phyloP scores from a whole-genome alignment of 2,113 vertebrate genomes.

The Burhinus oedicnemus region DNA sequence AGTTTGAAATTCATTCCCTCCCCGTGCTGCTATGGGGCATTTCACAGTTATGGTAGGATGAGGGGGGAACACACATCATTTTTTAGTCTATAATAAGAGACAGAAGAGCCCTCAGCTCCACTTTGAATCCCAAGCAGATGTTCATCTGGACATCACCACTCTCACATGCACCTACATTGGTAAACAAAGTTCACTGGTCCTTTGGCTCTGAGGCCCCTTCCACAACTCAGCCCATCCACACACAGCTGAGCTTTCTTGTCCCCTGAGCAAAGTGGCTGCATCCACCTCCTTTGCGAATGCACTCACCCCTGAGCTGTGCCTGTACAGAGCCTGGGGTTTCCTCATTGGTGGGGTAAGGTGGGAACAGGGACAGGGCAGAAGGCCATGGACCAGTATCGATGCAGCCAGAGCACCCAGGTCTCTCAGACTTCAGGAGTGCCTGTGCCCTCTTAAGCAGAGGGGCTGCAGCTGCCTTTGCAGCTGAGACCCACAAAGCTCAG shows the following conservation, averaged over 20 bases:
- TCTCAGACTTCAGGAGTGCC: neutral
- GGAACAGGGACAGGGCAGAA: neutral
- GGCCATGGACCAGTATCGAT: fast-evolving
- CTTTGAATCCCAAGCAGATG: neutral
- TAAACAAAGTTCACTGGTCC: neutral
- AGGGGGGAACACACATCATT: neutral
- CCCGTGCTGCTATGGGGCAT: neutral
- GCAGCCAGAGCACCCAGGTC: neutral
- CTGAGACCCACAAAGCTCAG: fast-evolving
- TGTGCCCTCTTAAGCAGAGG: fast-evolving
- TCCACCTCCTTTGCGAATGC: fast-evolving
- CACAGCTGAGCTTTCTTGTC: neutral
- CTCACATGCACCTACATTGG: neutral
- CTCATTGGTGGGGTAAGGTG: fast-evolving
- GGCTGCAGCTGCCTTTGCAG: neutral
- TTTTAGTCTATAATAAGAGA: neutral
- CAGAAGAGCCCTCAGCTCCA: neutral
- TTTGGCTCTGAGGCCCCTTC: neutral
- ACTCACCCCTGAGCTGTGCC: fast-evolving
- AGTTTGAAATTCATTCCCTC: neutral
- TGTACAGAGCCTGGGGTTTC: neutral
- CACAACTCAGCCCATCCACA: neutral
- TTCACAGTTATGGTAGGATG: neutral
- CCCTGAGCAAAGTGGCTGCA: neutral
- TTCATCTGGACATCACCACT: neutral